Base-by-base conservation (phyloP, 2,113 vertebrate genomes). In the Chelonoidis abingdonii region DNA sequence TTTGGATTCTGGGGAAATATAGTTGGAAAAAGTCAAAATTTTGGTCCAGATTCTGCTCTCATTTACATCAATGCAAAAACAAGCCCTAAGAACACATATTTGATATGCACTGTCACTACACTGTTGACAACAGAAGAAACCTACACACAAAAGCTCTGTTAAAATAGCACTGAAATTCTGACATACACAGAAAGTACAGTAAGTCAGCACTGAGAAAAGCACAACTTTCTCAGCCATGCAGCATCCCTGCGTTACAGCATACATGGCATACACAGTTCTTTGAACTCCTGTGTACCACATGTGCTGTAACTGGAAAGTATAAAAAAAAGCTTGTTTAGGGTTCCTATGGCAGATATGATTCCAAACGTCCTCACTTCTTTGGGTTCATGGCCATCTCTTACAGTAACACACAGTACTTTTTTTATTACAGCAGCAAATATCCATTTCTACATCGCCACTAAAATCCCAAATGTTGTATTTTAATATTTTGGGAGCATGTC, bases 261-360 rank as follows among this genome's bases (percentile, higher is more conserved):
- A 80, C 14, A 87, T 17, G 6, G 41, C 8, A 4, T 41, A 79
- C 2, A 49, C 3, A n/a, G 62, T 79, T 85, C 56, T 27, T n/a
- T 41, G 24, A 75, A 38, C 50, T 83, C 27, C 35, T 22, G 50
- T 35, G 19, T 10, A 83, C 25, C 5, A 19, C 0, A 0, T 5
- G 8, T 62, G 4, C 41, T 62, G 35, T 93, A 89, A 88, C 50
- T 76, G 22, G 52, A 27, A 80, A 0, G 3, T 38, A 0, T 7
- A 47, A 27, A 9, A 9, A 9, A 80, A 22, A 57, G 81, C 38
- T 72, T 80, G 82, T n/a, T 2, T 41, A 38, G 4, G 24, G 35
- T 47, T 27, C 56, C 10, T 22, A 24, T 0, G 8, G 24, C 11
- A 62, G 29, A 75, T 47, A 52, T 1, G 83, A 8, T 86, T 44